Conservation (phyloP, 2,113 vertebrate genomes). For the Cheilinus undulatus region DNA sequence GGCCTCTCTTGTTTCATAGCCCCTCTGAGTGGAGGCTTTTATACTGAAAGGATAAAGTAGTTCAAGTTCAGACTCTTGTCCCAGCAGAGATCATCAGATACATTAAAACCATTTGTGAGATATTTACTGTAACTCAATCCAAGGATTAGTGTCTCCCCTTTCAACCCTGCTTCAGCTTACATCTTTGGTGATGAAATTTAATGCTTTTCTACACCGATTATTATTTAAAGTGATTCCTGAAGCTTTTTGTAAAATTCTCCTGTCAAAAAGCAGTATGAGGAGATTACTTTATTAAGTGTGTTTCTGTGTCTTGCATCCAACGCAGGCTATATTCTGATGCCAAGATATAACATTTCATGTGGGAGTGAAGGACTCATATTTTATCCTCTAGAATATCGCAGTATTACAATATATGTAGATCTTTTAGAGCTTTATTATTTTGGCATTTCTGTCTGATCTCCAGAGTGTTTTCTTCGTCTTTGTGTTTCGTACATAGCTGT, state of each 20-base stretch:
- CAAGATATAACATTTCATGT: constrained; percentile 16
- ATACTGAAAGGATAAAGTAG: neutral
- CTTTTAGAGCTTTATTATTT: constrained; percentile 20
- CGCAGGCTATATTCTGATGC: neutral
- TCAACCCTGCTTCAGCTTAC: neutral
- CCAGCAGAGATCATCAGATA: neutral
- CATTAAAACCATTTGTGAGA: neutral
- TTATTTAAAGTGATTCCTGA: constrained; percentile 9
- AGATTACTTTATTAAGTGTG: neutral
- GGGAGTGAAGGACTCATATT: constrained; percentile 16
- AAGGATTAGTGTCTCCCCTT: constrained; percentile 11
- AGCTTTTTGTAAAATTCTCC: constrained; percentile 5
- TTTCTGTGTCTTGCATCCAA: neutral
- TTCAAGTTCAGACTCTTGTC: neutral
- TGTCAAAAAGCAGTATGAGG: neutral
- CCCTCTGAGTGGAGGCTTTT: constrained; percentile 8
- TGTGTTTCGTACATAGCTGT: constrained; percentile 22
- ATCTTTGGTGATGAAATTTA: constrained; percentile 20
- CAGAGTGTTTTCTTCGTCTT: neutral
- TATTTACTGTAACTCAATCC: neutral
- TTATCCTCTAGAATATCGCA: constrained; percentile 5
- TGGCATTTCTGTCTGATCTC: constrained; percentile 13
- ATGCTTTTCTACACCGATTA: constrained; percentile 6
- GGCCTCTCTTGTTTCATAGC: neutral
- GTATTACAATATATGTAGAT: neutral